A percentile compares a stretch with the other conserved stretches of the same genome.
Evolutionary conservation across 2,113 vertebrate species (phyloP).

Genomic region (Conger conger): DNA sequence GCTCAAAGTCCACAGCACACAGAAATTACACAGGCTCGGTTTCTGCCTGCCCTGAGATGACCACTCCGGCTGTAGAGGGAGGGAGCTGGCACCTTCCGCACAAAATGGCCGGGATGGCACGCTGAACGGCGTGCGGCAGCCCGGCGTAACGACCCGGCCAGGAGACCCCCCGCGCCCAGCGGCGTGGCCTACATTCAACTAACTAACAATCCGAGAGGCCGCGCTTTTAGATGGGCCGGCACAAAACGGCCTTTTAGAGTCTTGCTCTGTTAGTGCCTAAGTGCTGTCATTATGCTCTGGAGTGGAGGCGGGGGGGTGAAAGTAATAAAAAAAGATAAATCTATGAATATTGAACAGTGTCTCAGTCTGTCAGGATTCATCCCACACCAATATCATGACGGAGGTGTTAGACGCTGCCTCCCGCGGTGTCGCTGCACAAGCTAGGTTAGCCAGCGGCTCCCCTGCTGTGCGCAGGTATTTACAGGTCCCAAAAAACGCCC

Average conservation of each 20-base stretch:
- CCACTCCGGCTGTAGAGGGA: constrained; percentile 53
- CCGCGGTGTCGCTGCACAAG: neutral
- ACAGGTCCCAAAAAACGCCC: neutral
- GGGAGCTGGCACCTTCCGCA: constrained; percentile 49
- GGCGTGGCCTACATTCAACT: constrained; percentile 31
- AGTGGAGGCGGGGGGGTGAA: neutral
- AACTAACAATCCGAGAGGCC: constrained; percentile 27
- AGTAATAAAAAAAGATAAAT: neutral
- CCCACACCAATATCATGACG: neutral
- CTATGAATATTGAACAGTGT: neutral
- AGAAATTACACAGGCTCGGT: constrained; percentile 46
- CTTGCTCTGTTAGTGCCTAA: constrained; percentile 17
- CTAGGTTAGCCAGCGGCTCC: neutral
- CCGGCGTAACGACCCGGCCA: constrained; percentile 25
- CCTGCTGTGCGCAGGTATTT: neutral
- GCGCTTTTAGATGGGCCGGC: neutral
- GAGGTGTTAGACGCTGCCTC: neutral
- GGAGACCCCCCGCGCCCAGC: constrained; percentile 34
- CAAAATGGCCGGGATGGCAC: constrained; percentile 29
- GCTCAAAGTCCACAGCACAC: constrained; percentile 53
- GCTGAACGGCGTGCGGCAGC: constrained; percentile 50
- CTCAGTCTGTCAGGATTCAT: neutral
- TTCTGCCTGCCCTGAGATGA: neutral
- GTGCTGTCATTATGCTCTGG: constrained; percentile 7
- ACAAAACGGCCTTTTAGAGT: constrained; percentile 23